Percentiles rank a stretch among this genome's conserved stretches.
Conservation (phyloP, 2,113 vertebrate species). For the Charadrius vociferus region DNA sequence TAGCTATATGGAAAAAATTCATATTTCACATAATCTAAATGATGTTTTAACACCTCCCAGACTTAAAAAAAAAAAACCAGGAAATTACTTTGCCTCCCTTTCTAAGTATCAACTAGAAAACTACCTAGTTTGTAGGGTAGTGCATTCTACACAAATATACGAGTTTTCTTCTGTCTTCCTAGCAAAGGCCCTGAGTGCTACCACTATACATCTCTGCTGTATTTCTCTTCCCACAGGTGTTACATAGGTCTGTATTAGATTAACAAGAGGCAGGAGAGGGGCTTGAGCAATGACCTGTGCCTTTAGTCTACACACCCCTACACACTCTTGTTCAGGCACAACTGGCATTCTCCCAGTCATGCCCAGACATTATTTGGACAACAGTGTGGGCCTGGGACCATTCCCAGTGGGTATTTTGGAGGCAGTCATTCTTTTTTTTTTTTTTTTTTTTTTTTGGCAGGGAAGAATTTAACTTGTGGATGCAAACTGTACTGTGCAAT, state of each 20-base stretch:
- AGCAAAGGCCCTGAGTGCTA: not conserved
- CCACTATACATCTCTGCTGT: not conserved
- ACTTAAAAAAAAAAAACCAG: not conserved
- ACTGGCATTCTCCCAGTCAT: not conserved
- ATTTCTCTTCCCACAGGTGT: not conserved
- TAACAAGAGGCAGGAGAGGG: not conserved
- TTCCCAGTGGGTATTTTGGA: not conserved
- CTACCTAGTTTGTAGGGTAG: not conserved
- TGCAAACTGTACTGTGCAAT: rapidly evolving
- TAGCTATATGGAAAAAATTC: not conserved
- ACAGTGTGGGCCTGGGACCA: not conserved
- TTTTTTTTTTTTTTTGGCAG: not conserved
- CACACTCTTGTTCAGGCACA: not conserved
- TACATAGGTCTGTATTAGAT: not conserved
- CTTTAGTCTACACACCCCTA: not conserved
- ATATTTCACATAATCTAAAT: not conserved
- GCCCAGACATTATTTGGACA: not conserved
- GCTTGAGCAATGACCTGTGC: not conserved
- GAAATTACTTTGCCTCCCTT: not conserved
- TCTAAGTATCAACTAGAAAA: not conserved
- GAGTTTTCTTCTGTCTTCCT: not conserved
- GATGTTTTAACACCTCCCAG: not conserved
- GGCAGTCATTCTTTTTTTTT: not conserved
- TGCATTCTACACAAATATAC: not conserved
- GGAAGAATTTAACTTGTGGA: not conserved